Evolutionary conservation across 2,888 invertebrate genomes (phyloP), one percentile per base, ranked within the genome.

Genomic region (Latrodectus elegans): DNA sequence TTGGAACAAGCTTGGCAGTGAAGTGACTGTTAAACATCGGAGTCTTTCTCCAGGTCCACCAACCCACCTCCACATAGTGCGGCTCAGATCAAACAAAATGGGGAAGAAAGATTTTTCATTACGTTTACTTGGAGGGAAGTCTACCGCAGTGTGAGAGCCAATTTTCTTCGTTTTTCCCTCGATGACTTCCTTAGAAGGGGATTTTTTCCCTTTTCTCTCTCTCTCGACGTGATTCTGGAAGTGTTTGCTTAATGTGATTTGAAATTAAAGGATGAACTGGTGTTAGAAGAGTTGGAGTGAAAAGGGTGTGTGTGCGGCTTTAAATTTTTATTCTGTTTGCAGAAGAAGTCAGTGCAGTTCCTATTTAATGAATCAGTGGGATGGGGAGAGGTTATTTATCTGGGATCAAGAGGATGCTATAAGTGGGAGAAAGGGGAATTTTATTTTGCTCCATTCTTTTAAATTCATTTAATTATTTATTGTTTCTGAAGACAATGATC

Each of bases 21-120:
- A 64, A 76, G 83, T 26, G 83, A 83, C 83, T 76, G 76, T 76
- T 83, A 71, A 83, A 77, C 83, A 76, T 15, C 60, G n/a, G 76
- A 60, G 51, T 38, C 60, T 52, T 60, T 60, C 60, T n/a, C 60
- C n/a, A n/a, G 60, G 14, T 38, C 38, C 38, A 38, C 38, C 38
- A 38, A 1, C 38, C 38, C 38, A 38, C 38, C 38, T 38, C 12
- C 60, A 60, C 60, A 12, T n/a, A 12, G 60, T n/a, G 76, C 83
- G 83, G 83, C 76, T 71, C 22, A 83, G 71, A 83, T 83, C 83
- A 83, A 83, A 83, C 83, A 83, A 17, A 53, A 65, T 60, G 60
- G 51, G 65, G 60, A 73, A 9, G n/a, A n/a, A n/a, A 76, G 83
- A 83, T 76, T 83, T 83, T 83, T 76, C 83, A 83, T 83, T 83